A percentile compares a stretch with the other conserved stretches of the same genome.
phyloP scores from a whole-genome alignment of 1,140 invertebrate genomes.

The Ylistrum balloti region DNA sequence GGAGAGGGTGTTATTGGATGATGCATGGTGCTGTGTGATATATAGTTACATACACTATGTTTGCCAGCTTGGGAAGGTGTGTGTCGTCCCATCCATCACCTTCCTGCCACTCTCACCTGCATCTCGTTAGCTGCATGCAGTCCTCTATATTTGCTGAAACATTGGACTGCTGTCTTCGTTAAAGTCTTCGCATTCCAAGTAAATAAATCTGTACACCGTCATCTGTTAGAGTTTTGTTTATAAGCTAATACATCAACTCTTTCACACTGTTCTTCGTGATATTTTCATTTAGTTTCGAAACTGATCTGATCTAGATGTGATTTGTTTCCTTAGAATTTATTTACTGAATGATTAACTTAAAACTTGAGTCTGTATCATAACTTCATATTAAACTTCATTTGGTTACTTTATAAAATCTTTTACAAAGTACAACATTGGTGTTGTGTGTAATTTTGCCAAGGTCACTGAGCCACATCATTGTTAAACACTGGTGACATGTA shows the following conservation, averaged over 20 bases:
- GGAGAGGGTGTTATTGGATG: background rate
- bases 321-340: too few relatives aligned
- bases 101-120: background rate
- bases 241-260: background rate
- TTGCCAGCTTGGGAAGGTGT: background rate
- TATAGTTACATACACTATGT: slow-evolving; percentile 27
- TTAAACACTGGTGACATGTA: too few relatives aligned
- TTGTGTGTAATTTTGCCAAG: too few relatives aligned
- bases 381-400: too few relatives aligned
- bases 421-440: too few relatives aligned
- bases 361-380: too few relatives aligned
- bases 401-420: too few relatives aligned
- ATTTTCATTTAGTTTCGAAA: background rate
- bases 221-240: background rate
- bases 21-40: background rate
- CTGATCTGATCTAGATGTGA: too few relatives aligned
- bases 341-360: too few relatives aligned
- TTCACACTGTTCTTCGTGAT: too few relatives aligned
- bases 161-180: background rate
- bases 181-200: background rate
- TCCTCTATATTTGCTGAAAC: background rate
- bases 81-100: background rate
- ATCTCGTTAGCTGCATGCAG: background rate
- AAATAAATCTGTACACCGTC: background rate
- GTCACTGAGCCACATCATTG: too few relatives aligned